Evolutionary conservation across 2,797 vertebrate genomes (phyloP), one percentile per base, ranked within the genome.

Genomic region (Nasua narica): DNA sequence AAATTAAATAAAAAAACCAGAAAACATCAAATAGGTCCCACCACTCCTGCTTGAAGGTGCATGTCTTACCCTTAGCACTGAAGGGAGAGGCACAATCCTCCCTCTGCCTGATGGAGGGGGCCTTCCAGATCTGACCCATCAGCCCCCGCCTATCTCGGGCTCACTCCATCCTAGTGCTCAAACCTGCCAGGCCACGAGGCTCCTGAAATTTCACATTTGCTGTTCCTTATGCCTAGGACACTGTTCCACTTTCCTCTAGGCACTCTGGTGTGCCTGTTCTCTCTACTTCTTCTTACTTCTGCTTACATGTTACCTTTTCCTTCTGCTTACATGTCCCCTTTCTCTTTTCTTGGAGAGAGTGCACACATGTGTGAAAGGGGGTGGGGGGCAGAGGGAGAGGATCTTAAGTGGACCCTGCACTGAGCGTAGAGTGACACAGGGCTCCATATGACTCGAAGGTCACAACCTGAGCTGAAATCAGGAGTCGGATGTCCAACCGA

Each of bases 71-170:
- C 11, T 13, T 6, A 11, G 13, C 74, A 27, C 23, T 23, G 25
- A 62, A 23, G 15, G 35, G 29, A 78, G 54, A 91, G 72, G 21
- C 50, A 81, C 54, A 37, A 25, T 18, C 21, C 32, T 52, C n/a
- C 18, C 16, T 27, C 0, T 1, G 19, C 62, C 67, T 43, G 43
- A 13, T 16, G 6, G 8, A 56, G 1, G 32, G 14, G 43, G 56
- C 12, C 14, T 18, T 65, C 4, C 3, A 0, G 23, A 54, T 40
- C n/a, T 13, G 60, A 40, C 1, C 7, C 5, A 18, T 6, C 21
- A 65, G 29, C 1, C 16, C 5, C 5, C 21, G 2, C 18, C 11
- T 27, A 9, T 43, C 9, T 27, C 7, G 27, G 18, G 54, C 25
- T n/a, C 27, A 4, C 10, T 62, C 19, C 13, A 29, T 43, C 21